phyloP scores from a whole-genome alignment of 2,888 invertebrate species.

The Invenusta paracnida region DNA sequence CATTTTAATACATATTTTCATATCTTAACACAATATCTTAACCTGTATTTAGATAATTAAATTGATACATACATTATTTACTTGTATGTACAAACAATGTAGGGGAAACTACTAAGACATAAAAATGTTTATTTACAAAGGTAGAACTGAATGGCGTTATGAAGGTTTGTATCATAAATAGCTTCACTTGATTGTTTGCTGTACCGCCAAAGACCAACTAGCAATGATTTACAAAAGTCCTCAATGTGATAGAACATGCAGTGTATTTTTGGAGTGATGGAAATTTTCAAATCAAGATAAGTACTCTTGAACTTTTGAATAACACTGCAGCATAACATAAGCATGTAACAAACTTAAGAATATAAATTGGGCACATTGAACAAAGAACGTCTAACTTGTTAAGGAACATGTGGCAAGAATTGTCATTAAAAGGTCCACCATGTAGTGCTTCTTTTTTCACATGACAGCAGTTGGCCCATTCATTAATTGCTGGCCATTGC shows the following conservation, averaged over 20 bases:
- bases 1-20: background rate
- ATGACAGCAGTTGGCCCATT: background rate
- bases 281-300: background rate
- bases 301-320: background rate
- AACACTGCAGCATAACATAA: background rate
- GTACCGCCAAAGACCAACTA: background rate
- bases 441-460: background rate
- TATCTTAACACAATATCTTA: background rate
- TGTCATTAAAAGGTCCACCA: constrained; percentile 24
- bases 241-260: background rate
- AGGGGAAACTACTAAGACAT: background rate
- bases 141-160: background rate
- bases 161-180: background rate
- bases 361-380: constrained; percentile 6
- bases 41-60: background rate
- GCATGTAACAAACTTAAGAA: background rate
- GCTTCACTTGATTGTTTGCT: background rate
- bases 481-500: constrained; percentile 20
- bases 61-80: background rate
- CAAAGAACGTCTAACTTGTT: background rate
- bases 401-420: background rate
- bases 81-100: background rate
- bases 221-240: background rate
- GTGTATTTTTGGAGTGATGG: background rate
- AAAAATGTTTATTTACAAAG: background rate